Evolutionary conservation across 2,888 invertebrate species (phyloP).

Genomic region (Glaucopsyche alexis): DNA sequence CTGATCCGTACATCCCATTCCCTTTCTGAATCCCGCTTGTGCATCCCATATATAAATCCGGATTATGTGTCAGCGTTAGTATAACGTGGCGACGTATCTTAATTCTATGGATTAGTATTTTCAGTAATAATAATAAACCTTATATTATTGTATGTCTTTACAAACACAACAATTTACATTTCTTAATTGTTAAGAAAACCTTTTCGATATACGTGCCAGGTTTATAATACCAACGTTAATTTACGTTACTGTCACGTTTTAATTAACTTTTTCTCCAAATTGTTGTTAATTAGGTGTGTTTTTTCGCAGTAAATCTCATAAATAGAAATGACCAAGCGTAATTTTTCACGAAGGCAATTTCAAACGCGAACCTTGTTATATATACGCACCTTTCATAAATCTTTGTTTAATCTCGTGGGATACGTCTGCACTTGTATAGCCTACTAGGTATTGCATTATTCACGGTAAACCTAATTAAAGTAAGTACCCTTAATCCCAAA

Average conservation of each 20-base stretch:
- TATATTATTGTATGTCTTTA: too few relatives aligned
- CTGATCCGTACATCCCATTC: too few relatives aligned
- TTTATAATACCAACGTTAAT: neutral
- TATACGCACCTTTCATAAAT: constrained; percentile 18
- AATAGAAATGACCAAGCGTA: constrained; percentile 3
- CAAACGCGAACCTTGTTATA: constrained; percentile 13
- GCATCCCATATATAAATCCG: too few relatives aligned
- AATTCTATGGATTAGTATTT: too few relatives aligned
- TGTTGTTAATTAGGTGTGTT: neutral
- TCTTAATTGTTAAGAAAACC: neutral
- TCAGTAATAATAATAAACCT: too few relatives aligned
- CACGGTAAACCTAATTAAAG: neutral
- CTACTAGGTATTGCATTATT: constrained; percentile 13
- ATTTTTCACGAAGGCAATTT: constrained; percentile 1
- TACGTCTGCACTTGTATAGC: constrained; percentile 16
- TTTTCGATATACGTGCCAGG: neutral
- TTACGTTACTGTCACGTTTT: neutral
- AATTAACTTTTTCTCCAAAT: neutral
- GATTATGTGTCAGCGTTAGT: too few relatives aligned
- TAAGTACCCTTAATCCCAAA: neutral
- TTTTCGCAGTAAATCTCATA: neutral
- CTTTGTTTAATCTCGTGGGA: neutral
- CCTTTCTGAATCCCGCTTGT: too few relatives aligned
- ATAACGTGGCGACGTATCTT: too few relatives aligned
- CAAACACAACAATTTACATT: too few relatives aligned